Percentiles rank a stretch among this genome's conserved stretches.
Conservation (phyloP, 2,113 vertebrate genomes). For the Ammospiza caudacuta region DNA sequence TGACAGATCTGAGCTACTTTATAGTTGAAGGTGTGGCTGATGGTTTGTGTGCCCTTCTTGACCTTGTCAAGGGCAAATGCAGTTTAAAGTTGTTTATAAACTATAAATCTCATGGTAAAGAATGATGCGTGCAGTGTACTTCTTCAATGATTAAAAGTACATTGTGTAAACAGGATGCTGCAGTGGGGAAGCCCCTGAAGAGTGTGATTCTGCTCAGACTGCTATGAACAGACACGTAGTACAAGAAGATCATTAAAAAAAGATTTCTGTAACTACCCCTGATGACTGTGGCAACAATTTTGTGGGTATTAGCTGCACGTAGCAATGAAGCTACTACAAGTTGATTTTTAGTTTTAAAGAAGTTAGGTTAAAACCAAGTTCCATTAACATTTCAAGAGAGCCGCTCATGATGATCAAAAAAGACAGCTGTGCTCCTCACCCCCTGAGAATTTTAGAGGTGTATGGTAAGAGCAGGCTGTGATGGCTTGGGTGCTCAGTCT, state of each 20-base stretch:
- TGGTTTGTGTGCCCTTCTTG: conserved; percentile 61
- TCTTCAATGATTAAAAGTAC: conserved; percentile 62
- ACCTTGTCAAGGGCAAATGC: conserved; percentile 67
- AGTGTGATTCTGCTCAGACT: not conserved
- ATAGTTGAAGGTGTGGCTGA: conserved; percentile 69
- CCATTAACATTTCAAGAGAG: not conserved
- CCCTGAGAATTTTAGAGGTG: not conserved
- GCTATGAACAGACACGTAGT: not conserved
- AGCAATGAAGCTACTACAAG: not conserved
- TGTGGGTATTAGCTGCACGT: not conserved
- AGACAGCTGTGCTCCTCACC: not conserved
- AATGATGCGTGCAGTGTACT: conserved; percentile 51
- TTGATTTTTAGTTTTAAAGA: not conserved
- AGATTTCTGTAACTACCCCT: not conserved
- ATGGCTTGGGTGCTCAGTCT: not conserved
- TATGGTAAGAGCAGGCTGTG: not conserved
- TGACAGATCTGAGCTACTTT: conserved; percentile 70
- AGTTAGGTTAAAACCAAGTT: not conserved
- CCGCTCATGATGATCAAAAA: not conserved
- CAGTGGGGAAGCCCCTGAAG: not conserved
- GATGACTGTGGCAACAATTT: not conserved
- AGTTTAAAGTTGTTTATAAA: conserved; percentile 74
- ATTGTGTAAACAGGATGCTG: conserved; percentile 60
- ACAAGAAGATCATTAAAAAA: not conserved
- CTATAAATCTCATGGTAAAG: conserved; percentile 67